Base-by-base conservation (phyloP, 2,113 vertebrate genomes). In the Festucalex cinctus region DNA sequence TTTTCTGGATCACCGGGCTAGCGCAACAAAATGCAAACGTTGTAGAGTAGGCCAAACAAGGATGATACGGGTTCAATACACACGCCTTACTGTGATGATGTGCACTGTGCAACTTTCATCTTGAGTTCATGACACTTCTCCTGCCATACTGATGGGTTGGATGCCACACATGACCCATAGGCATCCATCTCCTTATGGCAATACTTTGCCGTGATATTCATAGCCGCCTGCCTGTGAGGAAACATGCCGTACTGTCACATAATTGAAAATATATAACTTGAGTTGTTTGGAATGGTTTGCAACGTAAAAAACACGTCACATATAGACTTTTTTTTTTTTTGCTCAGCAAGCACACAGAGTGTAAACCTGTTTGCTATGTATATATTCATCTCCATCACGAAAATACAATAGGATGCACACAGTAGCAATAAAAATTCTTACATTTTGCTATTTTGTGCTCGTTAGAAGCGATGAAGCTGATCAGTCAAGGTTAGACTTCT, bases 1-100 rank as follows among this genome's bases (percentile, higher is more conserved):
- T 98, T 85, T 91, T 94, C 81, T 90, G 93, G 57, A 98, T 94
- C 76, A 97, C 91, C 0, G 95, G 95, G 75, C 95, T 97, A 37
- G 43, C 22, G 28, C 49, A 43, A 74, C 14, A 78, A 51, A 48
- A 79, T 16, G 10, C 3, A 65, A 0, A 6, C 43, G 8, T 77
- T 39, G 41, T 37, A 41, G 10, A 37, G 1, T 20, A 32, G 12
- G 6, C 8, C 19, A 39, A 54, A 54, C 22, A 32, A 66, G 16
- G 14, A 20, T 22, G 63, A 20, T 35, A 53, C 2, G 8, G 9
- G 64, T 32, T 43, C n/a, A 24, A n/a, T 28, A 5, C 22, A 41
- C 14, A 66, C 5, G 36, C 89, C 96, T 93, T 91, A 98, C 96
- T 97, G 95, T 12, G 94, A 92, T 2, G 95, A 94, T 2, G 96